Evolutionary conservation across 2,888 invertebrate genomes (phyloP), one percentile per base, ranked within the genome.

Genomic region (Agrilus mali): DNA sequence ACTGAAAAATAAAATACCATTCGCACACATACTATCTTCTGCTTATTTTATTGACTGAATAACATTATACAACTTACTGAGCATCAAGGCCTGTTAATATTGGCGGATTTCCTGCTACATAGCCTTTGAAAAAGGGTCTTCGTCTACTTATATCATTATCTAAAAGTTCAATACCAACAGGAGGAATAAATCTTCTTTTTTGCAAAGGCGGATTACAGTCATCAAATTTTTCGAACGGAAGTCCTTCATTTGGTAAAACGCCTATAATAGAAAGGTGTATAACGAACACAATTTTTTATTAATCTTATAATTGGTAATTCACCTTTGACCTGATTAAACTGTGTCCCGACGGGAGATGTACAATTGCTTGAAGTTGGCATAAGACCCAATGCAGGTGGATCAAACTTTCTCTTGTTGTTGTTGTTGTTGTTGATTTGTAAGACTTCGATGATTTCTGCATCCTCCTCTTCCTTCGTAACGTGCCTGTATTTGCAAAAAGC

Each of bases 401-500:
- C 41, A 41, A 43, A 49, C 38, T 47, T 39, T 37, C 45, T 47
- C 44, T 46, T 46, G 33, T 44, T 46, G 42, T 45, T 47, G 33
- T 44, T 46, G 42, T 45, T 47, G 16, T 46, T 38, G 43, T 61
- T 59, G 36, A 57, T 61, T 41, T 63, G 61, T 6, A 66, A 58
- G 31, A 65, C 41, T 41, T 60, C 63, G 50, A 62, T 42, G 35
- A 67, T 63, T 54, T 67, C 67, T 7, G 60, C 56, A 33, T 67
- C 65, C 45, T 66, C 66, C 38, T 66, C 66, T 40, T 65, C 61
- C 46, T 60, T 62, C 7, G 61, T 63, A 22, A 67, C 50, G 45
- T 68, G 67, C 10, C 67, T 54, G 47, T 62, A 68, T 53, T 67
- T 67, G 48, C 68, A 68, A 27, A 58, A 55, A 4, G 53, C 45